Evolutionary conservation across 2,797 vertebrate genomes (phyloP).

Genomic region (Cyclopterus lumpus): DNA sequence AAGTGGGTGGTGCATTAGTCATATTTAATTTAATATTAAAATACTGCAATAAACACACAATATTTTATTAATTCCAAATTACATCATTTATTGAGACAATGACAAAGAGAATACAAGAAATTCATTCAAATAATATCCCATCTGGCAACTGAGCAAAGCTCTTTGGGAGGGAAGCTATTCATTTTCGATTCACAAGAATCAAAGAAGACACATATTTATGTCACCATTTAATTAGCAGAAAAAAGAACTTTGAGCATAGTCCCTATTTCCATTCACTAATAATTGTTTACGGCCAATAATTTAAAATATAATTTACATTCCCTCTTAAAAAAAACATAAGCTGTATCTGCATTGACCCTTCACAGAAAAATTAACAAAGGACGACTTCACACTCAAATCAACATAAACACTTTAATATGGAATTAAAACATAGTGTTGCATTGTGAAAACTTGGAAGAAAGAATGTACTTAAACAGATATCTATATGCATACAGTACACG

Average conservation of each 20-base stretch:
- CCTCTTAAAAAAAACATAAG: background rate
- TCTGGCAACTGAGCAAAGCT: background rate
- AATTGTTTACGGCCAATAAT: background rate
- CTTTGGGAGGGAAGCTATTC: background rate
- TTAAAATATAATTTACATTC: background rate
- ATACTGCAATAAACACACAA: background rate
- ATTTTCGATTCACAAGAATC: conserved; percentile 5
- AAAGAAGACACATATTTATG: background rate
- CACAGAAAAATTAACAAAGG: background rate
- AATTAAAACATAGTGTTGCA: background rate
- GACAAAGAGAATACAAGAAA: conserved; percentile 1
- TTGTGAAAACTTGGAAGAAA: background rate
- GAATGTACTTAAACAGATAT: background rate
- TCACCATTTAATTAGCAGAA: background rate
- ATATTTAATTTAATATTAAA: conserved; percentile 3
- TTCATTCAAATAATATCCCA: background rate
- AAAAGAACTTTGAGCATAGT: background rate
- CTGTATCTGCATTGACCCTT: background rate
- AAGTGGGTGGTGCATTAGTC: background rate
- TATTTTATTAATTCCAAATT: conserved; percentile 17
- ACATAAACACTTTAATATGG: background rate
- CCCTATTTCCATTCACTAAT: background rate
- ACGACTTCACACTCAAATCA: background rate
- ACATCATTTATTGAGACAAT: background rate
- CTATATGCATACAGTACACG: background rate